Percentiles rank a stretch among this genome's conserved stretches.
phyloP scores from a whole-genome alignment of 2,797 vertebrate species.

The Phalloptychus januarius region DNA sequence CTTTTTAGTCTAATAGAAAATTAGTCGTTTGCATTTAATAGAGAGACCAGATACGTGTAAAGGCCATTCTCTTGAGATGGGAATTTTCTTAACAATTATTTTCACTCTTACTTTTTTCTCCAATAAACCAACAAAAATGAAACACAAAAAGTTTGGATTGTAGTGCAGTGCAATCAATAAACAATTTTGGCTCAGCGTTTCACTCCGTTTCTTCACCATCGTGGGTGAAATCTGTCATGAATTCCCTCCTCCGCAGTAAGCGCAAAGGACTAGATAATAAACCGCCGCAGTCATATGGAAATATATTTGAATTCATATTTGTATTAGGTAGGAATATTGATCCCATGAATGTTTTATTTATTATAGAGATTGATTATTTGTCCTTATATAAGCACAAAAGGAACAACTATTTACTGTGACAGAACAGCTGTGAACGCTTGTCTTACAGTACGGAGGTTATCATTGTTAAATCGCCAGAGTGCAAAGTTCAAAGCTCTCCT shows the following conservation, averaged over 20 bases:
- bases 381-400: background rate
- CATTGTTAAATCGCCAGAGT: background rate
- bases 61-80: background rate
- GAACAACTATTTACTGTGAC: background rate
- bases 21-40: slow-evolving; percentile 29
- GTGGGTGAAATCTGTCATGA: slow-evolving; percentile 1
- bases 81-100: slow-evolving; percentile 7
- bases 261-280: background rate
- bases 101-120: background rate
- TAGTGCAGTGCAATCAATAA: slow-evolving; percentile 11
- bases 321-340: background rate
- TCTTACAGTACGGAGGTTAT: background rate
- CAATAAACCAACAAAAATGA: background rate
- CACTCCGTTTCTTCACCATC: background rate
- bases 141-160: background rate
- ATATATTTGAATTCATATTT: background rate
- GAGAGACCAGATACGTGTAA: slow-evolving; percentile 1
- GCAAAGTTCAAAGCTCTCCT: background rate
- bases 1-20: slow-evolving; percentile 32
- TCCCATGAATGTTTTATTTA: background rate
- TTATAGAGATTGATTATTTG: background rate
- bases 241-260: background rate
- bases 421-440: background rate
- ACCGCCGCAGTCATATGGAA: background rate
- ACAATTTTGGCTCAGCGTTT: slow-evolving; percentile 14